Evolutionary conservation across 2,797 vertebrate species (phyloP).

Genomic region (Pangasius sanitwongsei): DNA sequence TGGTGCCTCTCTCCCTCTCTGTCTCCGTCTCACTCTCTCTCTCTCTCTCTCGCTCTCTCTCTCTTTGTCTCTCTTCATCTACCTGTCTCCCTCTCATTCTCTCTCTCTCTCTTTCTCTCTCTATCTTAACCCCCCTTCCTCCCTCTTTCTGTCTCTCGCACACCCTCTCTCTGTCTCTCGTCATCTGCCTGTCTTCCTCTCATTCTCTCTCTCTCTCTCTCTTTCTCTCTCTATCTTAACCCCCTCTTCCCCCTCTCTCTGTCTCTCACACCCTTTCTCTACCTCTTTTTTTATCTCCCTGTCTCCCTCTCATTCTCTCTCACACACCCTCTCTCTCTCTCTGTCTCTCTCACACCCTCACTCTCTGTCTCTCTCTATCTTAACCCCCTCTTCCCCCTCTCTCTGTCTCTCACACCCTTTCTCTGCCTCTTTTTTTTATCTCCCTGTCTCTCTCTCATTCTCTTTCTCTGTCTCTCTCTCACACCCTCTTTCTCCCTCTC

Average conservation of each 20-base stretch:
- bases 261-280: neutral
- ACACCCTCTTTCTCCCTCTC: neutral
- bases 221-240: neutral
- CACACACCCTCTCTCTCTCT: neutral
- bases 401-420: neutral
- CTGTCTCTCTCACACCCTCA: neutral
- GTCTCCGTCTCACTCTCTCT: neutral
- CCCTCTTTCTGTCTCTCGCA: neutral
- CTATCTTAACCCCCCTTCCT: neutral
- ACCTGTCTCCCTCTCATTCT: neutral
- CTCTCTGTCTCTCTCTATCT: neutral
- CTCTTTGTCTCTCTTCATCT: neutral
- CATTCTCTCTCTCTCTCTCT: neutral
- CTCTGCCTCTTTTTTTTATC: neutral
- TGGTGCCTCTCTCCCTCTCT: neutral
- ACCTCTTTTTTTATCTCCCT: neutral
- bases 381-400: neutral
- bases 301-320: neutral
- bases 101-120: neutral
- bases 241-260: neutral
- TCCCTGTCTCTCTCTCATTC: neutral
- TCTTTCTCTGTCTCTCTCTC: neutral
- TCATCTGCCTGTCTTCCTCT: conserved; percentile 10
- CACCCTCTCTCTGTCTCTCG: neutral
- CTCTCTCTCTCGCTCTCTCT: neutral